A percentile compares a stretch with the other conserved stretches of the same genome.
Conservation (phyloP, 1,140 invertebrate genomes). For the Drosophila leontia region DNA sequence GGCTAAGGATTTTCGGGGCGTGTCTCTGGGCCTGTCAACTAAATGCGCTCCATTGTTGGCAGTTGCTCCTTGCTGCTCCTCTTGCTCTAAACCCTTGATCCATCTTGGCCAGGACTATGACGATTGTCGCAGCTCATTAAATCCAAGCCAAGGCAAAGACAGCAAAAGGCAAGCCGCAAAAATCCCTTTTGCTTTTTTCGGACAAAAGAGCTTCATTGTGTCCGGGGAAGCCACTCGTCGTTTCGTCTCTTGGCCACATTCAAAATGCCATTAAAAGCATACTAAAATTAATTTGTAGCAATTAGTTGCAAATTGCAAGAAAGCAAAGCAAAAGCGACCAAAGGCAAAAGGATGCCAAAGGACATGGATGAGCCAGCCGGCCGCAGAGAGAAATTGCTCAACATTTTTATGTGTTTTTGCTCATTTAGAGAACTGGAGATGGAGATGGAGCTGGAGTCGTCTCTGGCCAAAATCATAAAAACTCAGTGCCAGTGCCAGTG, state of each 20-base stretch:
- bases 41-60: constrained; percentile 64
- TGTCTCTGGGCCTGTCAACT: constrained; percentile 37
- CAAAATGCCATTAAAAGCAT: constrained; percentile 83
- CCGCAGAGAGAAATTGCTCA: constrained; percentile 70
- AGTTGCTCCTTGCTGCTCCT: not conserved
- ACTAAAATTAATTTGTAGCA: constrained; percentile 83
- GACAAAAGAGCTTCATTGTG: constrained; percentile 70
- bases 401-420: constrained; percentile 83
- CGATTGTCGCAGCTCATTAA: constrained; percentile 77
- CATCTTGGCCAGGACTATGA: constrained; percentile 15
- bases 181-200: constrained; percentile 56
- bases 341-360: constrained; percentile 43
- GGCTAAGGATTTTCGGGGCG: constrained; percentile 7
- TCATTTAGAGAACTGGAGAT: constrained; percentile 52
- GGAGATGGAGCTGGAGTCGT: constrained; percentile 13
- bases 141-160: constrained; percentile 38
- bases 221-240: constrained; percentile 27
- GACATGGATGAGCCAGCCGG: constrained; percentile 17
- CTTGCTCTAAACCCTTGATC: not conserved
- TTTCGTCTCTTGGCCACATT: constrained; percentile 69
- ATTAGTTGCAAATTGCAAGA: constrained; percentile 82
- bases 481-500: constrained; percentile 59
- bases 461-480: constrained; percentile 77
- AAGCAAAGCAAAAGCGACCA: constrained; percentile 46
- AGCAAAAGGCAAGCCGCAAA: constrained; percentile 66